Percentiles rank a stretch among this genome's conserved stretches.
phyloP scores from a whole-genome alignment of 2,113 vertebrate genomes.

The Jacana jacana region DNA sequence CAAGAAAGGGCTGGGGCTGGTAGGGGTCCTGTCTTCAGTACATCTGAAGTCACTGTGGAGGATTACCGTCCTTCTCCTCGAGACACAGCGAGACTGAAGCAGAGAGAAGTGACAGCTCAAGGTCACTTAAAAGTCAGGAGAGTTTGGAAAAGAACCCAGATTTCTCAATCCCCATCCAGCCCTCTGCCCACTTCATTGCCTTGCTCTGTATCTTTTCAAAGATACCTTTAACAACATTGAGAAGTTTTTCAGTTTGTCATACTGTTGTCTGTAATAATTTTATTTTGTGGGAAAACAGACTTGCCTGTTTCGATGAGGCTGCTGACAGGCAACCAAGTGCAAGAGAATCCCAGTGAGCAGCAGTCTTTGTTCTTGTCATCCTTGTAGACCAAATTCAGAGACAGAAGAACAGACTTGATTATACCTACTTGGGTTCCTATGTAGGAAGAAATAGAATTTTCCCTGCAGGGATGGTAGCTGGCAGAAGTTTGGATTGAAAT shows the following conservation, averaged over 20 bases:
- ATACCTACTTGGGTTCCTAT: background rate
- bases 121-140: conserved; percentile 21
- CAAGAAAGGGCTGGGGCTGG: background rate
- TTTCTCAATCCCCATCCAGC: conserved; percentile 36
- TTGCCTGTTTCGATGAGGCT: background rate
- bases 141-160: conserved; percentile 13
- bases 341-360: background rate
- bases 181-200: background rate
- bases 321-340: background rate
- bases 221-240: background rate
- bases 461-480: background rate
- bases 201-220: background rate
- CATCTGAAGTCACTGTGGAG: background rate
- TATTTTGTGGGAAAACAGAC: background rate
- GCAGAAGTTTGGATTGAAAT: background rate
- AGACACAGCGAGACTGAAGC: background rate
- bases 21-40: background rate
- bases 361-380: background rate
- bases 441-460: background rate
- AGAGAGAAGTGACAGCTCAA: conserved; percentile 27
- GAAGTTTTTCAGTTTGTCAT: background rate
- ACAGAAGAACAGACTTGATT: background rate
- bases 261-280: background rate
- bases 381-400: background rate
- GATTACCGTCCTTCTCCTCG: background rate